A percentile compares a stretch with the other conserved stretches of the same genome.
Evolutionary conservation across 1,140 invertebrate species (phyloP).

Genomic region (Macrotrachela quadricornifera): DNA sequence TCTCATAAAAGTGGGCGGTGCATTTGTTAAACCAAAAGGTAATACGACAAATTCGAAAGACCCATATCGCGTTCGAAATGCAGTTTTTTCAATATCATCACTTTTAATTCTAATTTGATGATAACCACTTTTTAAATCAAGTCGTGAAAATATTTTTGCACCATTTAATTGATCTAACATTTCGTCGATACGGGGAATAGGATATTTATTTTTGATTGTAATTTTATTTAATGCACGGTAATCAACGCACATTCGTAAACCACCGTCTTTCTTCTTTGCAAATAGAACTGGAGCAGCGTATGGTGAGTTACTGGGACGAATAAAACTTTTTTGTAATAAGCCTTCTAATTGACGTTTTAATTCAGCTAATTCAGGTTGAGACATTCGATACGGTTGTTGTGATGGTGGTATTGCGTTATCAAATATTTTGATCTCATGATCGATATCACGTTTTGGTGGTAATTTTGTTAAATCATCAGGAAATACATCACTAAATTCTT

Average conservation of each 20-base stretch:
- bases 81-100: background rate
- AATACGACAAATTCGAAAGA: constrained; percentile 20
- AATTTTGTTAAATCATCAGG: too few species aligned
- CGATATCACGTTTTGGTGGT: too few species aligned
- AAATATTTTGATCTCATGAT: too few species aligned
- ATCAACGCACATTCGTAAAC: background rate
- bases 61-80: constrained; percentile 11
- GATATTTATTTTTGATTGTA: background rate
- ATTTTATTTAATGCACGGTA: background rate
- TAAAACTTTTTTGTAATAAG: too few species aligned
- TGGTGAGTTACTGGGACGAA: too few species aligned
- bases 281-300: too few species aligned
- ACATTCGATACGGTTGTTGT: too few species aligned
- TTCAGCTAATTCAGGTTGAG: too few species aligned
- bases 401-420: too few species aligned
- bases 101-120: background rate
- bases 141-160: background rate
- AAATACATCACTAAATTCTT: too few species aligned
- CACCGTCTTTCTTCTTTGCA: background rate
- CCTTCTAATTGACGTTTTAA: too few species aligned
- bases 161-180: background rate
- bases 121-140: background rate
- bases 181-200: background rate
- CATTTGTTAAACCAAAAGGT: constrained; percentile 30
- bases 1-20: constrained; percentile 30